phyloP scores from a whole-genome alignment of 2,888 invertebrate species.

The Adelphocoris suturalis region DNA sequence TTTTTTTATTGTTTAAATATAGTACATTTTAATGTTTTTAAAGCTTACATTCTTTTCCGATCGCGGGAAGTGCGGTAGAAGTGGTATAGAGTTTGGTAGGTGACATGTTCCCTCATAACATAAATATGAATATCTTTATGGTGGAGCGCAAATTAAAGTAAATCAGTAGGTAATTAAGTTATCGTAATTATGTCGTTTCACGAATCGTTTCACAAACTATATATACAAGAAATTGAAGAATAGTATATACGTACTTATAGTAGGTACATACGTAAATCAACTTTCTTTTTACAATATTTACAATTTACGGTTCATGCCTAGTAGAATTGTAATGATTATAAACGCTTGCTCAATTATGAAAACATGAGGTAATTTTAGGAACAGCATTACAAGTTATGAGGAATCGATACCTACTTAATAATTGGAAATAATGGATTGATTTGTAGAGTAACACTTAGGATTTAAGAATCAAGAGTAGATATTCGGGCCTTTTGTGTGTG shows the following conservation, averaged over 20 bases:
- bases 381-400: neutral
- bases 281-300: neutral
- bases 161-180: neutral
- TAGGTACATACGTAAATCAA: neutral
- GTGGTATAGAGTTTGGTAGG: neutral
- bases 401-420: neutral
- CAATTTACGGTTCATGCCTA: neutral
- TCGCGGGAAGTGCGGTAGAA: conserved; percentile 30
- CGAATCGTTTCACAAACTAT: neutral
- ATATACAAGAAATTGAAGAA: neutral
- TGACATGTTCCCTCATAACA: neutral
- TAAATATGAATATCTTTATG: no score
- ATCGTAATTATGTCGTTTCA: neutral
- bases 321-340: neutral
- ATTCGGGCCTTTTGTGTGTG: neutral
- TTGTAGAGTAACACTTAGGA: neutral
- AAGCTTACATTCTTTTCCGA: conserved; percentile 15
- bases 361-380: neutral
- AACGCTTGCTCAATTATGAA: neutral
- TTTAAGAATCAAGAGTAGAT: neutral
- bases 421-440: no score
- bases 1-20: conserved; percentile 7
- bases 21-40: conserved; percentile 17
- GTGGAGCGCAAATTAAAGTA: neutral
- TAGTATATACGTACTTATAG: neutral